Conservation (phyloP, 2,888 invertebrate species). For the Cantharis rufa region DNA sequence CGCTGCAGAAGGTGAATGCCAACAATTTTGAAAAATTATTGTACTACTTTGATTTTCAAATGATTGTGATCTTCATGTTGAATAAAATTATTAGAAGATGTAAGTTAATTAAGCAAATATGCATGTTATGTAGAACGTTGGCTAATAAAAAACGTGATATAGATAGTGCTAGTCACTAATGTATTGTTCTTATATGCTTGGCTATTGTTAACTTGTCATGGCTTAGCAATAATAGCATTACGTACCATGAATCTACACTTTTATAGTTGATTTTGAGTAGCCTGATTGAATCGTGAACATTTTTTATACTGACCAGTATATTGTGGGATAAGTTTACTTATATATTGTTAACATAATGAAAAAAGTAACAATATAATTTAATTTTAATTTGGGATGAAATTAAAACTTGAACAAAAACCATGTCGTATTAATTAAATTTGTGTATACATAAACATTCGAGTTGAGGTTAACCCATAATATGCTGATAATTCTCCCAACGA, state of each 20-base stretch:
- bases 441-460: neutral
- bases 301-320: neutral
- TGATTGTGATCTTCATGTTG: constrained; percentile 15
- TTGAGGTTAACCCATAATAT: neutral
- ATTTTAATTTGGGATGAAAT: constrained; percentile 1
- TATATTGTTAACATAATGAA: neutral
- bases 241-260: constrained; percentile 47
- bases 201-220: constrained; percentile 46
- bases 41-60: neutral
- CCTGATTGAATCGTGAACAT: constrained; percentile 20
- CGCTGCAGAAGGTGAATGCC: neutral
- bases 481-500: neutral
- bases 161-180: constrained; percentile 48
- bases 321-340: neutral
- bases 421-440: neutral
- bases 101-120: constrained; percentile 42
- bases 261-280: constrained; percentile 27
- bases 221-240: constrained; percentile 46
- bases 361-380: neutral
- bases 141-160: constrained; percentile 38
- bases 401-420: neutral
- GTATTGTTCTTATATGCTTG: constrained; percentile 49
- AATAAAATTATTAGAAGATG: constrained; percentile 19
- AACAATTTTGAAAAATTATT: neutral
- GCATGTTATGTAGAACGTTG: constrained; percentile 39